Evolutionary conservation across 1,140 invertebrate species (phyloP), one percentile per base, ranked within the genome.

Genomic region (Brachionus rotundiformis): DNA sequence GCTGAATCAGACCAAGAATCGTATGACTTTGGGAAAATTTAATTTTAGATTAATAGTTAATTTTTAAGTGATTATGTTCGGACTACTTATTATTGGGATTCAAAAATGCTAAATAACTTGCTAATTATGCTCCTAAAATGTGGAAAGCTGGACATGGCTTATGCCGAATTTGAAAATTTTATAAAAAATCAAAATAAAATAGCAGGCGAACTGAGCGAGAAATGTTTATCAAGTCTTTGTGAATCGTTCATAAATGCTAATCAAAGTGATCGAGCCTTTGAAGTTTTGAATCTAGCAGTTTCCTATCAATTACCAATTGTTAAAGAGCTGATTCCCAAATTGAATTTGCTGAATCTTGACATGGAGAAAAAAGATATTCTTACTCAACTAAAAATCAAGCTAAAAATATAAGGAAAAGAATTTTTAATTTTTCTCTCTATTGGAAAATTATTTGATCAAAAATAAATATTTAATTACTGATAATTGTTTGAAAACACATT

Each of bases 91-190:
- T 13, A 54, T 29, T 79, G 76, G 76, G 31, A 79, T 41, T 19
- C 23, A 11, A 54, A 79, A 63, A 79, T 79, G 76, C 36, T 79
- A 6, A 79, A 47, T 27, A 79, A 79, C 16, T 79, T 79, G n/a
- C 59, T 79, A 11, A 79, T 11, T 13, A 49, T 79, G 11, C 13
- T 54, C 3, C 13, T 79, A 39, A 54, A 39, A 36, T 27, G 31
- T 16, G 54, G 59, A 5, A 79, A 79, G 11, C 41, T 79, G 11
- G 47, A 79, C 2, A 8, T 41, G 7, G 76, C 76, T 19, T 79
- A 49, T 25, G 16, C 23, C 19, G 47, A 79, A 49, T 79, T 79
- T 63, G 59, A 63, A 79, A 63, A 59, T 36, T 79, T 36, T 39
- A 41, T 59, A 1, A 11, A 54, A 79, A 79, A 79, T 39, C 76